These are phyloP conservation scores for Haliclona indistincta DNA, from an alignment of 37 sponge, comb jelly and placozoan species.

Conservation along the genomic window DNA sequence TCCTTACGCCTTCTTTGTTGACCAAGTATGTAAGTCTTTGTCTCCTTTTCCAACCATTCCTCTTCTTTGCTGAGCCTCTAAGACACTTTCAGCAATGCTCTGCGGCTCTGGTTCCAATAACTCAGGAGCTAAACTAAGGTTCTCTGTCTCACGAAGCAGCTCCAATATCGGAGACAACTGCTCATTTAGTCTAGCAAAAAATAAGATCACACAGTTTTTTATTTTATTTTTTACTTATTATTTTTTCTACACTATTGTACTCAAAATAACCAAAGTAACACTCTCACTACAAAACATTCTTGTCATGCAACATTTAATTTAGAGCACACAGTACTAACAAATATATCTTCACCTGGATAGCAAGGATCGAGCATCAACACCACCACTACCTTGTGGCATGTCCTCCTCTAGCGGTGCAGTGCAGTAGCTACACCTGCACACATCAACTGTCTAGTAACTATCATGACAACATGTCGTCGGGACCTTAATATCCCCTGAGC, in stretches of 20 bases:
- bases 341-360: conserved; percentile 27
- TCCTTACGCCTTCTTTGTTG: neutral
- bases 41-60: neutral
- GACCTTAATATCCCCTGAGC: conserved; percentile 59
- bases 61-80: conserved; percentile 6
- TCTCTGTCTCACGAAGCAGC: conserved; percentile 62
- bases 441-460: neutral
- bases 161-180: conserved; percentile 60
- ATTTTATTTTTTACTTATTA: conserved; percentile 5
- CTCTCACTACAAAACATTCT: no score
- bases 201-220: neutral
- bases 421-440: conserved; percentile 70
- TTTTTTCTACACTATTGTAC: no score
- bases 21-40: neutral
- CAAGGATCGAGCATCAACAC: conserved; percentile 26
- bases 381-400: neutral
- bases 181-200: conserved; percentile 58
- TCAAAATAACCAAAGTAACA: no score
- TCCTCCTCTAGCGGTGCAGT: conserved; percentile 63
- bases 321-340: no score
- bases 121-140: conserved; percentile 63
- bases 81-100: conserved; percentile 12
- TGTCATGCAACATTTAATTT: no score
- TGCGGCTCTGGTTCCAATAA: conserved; percentile 77
- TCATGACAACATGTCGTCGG: neutral